Conservation (phyloP, 1,140 invertebrate genomes). For the Meteorus sp. region DNA sequence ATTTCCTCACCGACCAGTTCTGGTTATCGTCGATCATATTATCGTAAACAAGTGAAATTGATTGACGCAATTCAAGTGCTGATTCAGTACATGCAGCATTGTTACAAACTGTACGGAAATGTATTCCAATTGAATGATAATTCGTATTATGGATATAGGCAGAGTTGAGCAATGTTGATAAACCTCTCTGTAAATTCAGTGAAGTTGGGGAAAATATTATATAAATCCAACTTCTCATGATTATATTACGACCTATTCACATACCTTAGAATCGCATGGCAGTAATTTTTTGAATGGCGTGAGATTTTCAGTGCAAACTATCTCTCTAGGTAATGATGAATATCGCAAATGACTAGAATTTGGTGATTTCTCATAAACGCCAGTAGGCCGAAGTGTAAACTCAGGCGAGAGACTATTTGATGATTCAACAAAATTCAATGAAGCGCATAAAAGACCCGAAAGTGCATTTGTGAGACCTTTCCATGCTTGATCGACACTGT, state of each 20-base stretch:
- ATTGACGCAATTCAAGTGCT: conserved; percentile 78
- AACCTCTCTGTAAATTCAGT: conserved; percentile 66
- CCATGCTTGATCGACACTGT: conserved; percentile 80
- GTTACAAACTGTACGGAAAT: conserved; percentile 79
- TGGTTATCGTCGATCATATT: conserved; percentile 53
- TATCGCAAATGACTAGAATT: conserved; percentile 73
- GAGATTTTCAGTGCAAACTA: conserved; percentile 97
- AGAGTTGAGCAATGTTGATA: conserved; percentile 87
- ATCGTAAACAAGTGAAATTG: conserved; percentile 86
- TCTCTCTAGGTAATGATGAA: conserved; percentile 88
- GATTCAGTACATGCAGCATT: conserved; percentile 66
- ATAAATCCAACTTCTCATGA: too few relatives aligned
- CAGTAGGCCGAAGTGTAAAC: conserved; percentile 78
- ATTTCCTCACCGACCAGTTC: conserved; percentile 83
- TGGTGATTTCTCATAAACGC: conserved; percentile 61
- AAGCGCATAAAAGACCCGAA: conserved; percentile 93
- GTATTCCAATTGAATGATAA: conserved; percentile 88
- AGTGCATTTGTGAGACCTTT: conserved; percentile 83
- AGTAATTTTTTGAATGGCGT: conserved; percentile 97
- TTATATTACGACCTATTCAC: too few relatives aligned
- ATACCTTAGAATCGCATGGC: conserved; percentile 83
- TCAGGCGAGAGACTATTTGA: conserved; percentile 84
- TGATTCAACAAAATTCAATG: conserved; percentile 93
- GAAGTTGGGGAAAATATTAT: conserved; percentile 15
- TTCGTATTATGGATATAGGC: conserved; percentile 89